These are phyloP conservation scores for Salminus brasiliensis DNA, from an alignment of 2,113 vertebrate species.

Conservation along the genomic window DNA sequence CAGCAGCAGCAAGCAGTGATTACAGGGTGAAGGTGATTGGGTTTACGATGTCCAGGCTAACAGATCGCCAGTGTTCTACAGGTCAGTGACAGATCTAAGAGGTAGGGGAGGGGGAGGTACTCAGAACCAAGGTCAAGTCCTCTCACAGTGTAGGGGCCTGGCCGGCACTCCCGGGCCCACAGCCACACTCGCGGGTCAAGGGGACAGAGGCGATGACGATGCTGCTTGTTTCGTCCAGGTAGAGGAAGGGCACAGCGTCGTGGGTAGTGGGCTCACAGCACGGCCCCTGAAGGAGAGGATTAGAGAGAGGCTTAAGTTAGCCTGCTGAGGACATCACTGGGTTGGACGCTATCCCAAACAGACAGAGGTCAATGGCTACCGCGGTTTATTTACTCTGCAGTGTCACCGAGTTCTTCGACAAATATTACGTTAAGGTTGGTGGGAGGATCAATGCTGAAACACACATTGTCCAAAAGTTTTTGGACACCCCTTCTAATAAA, in stretches of 20 bases:
- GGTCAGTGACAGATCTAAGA: too few species aligned
- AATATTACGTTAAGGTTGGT: slow-evolving; percentile 20
- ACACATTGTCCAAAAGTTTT: too few species aligned
- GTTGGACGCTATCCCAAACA: too few species aligned
- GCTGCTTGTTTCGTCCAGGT: slow-evolving; percentile 63
- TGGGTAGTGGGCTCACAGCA: slow-evolving; percentile 65
- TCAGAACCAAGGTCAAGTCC: background rate
- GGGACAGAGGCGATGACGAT: slow-evolving; percentile 64
- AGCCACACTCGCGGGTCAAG: slow-evolving; percentile 66
- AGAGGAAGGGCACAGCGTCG: slow-evolving; percentile 63
- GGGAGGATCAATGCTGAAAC: background rate
- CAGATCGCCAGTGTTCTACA: too few species aligned
- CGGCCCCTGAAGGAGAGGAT: slow-evolving; percentile 46
- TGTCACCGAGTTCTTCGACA: slow-evolving; percentile 26
- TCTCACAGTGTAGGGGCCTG: slow-evolving; percentile 51
- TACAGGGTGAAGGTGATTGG: background rate
- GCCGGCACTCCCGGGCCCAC: slow-evolving; percentile 28
- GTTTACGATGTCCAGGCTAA: background rate
- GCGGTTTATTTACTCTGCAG: background rate
- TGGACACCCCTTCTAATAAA: too few species aligned
- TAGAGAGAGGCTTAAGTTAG: background rate
- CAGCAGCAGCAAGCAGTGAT: background rate
- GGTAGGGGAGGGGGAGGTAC: background rate
- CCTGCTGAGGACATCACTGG: too few species aligned
- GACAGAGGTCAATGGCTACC: background rate